phyloP scores from a whole-genome alignment of 2,113 vertebrate genomes.

The Nyctereutes procyonoides region DNA sequence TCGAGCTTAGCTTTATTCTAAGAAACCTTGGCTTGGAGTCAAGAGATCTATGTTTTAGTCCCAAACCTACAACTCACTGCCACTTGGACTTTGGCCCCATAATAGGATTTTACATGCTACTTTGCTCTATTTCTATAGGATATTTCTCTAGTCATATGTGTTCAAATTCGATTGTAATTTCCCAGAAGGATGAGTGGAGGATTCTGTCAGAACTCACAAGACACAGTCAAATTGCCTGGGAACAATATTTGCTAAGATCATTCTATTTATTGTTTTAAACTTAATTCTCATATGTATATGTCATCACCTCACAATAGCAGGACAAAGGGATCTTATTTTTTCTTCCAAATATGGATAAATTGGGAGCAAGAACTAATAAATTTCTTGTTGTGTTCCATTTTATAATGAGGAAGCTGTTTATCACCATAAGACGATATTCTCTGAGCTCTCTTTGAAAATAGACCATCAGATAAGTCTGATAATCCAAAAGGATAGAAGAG shows the following conservation, averaged over 20 bases:
- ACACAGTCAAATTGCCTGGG: background rate
- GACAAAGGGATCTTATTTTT: background rate
- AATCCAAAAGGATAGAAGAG: background rate
- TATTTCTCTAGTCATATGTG: background rate
- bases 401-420: background rate
- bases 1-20: background rate
- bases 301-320: conserved; percentile 29
- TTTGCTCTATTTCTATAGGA: background rate
- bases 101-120: background rate
- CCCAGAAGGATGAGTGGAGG: background rate
- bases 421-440: background rate
- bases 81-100: background rate
- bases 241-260: background rate
- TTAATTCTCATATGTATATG: background rate
- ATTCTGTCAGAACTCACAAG: background rate
- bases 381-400: background rate
- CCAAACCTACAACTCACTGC: background rate
- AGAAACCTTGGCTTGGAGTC: background rate
- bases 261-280: background rate
- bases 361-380: background rate
- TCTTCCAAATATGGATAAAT: background rate
- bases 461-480: background rate
- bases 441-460: background rate
- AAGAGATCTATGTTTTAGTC: background rate
- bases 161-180: background rate